Evolutionary conservation across 2,888 invertebrate genomes (phyloP).

Genomic region (Cactoblastis cactorum): DNA sequence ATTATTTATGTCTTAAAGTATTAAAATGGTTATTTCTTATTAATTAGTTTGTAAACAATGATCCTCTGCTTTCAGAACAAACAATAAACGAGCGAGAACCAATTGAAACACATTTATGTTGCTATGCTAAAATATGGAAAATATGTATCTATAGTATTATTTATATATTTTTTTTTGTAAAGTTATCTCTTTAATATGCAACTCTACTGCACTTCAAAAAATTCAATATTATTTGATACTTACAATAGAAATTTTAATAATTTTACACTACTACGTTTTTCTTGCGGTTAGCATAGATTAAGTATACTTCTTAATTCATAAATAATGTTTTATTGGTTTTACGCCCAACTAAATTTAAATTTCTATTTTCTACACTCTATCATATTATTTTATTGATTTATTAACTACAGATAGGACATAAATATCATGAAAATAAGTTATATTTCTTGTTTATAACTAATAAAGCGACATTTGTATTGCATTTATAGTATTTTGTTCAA

Average conservation of each 20-base stretch:
- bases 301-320: slow-evolving; percentile 16
- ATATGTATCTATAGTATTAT: too few species aligned
- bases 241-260: neutral
- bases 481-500: slow-evolving; percentile 38
- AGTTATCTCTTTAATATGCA: too few species aligned
- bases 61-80: slow-evolving; percentile 65
- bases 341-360: slow-evolving; percentile 41
- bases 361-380: slow-evolving; percentile 77
- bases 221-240: slow-evolving; percentile 5
- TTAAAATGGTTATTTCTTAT: slow-evolving; percentile 80
- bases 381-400: slow-evolving; percentile 27
- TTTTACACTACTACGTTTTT: neutral
- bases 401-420: slow-evolving; percentile 15
- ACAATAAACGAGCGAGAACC: slow-evolving; percentile 57
- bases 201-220: neutral
- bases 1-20: slow-evolving; percentile 80
- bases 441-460: slow-evolving; percentile 26
- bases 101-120: slow-evolving; percentile 45
- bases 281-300: neutral
- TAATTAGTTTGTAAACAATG: slow-evolving; percentile 78
- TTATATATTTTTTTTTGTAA: too few species aligned
- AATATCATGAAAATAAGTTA: slow-evolving; percentile 17
- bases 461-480: slow-evolving; percentile 34
- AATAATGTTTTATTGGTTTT: slow-evolving; percentile 68
- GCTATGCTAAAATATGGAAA: too few species aligned